These are phyloP conservation scores for Pinna nobilis DNA, from an alignment of 1,140 invertebrate genomes.

Conservation along the genomic window DNA sequence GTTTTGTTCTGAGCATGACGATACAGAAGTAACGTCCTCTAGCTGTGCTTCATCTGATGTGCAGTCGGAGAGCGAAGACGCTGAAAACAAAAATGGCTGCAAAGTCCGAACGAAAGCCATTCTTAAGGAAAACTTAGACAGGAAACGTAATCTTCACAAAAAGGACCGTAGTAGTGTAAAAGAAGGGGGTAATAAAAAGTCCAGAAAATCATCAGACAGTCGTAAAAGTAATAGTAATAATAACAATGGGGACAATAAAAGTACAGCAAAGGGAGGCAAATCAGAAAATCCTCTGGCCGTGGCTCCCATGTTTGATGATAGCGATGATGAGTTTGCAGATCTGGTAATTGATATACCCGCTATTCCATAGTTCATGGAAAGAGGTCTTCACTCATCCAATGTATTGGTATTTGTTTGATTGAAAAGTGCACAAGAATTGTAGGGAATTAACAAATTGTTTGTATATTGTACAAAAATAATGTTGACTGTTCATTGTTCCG, in stretches of 20 bases:
- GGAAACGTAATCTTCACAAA: slow-evolving; percentile 17
- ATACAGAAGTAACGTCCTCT: slow-evolving; percentile 31
- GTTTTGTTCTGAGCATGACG: slow-evolving; percentile 66
- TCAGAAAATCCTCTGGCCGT: slow-evolving; percentile 43
- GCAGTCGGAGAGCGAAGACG: slow-evolving; percentile 15
- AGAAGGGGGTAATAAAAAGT: neutral
- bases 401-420: no score
- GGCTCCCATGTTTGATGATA: slow-evolving; percentile 62
- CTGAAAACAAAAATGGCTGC: slow-evolving; percentile 14
- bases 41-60: slow-evolving; percentile 27
- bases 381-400: neutral
- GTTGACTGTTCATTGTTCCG: no score
- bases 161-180: slow-evolving; percentile 2
- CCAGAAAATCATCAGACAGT: slow-evolving; percentile 3
- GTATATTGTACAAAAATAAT: no score
- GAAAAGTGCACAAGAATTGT: no score
- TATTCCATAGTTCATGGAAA: slow-evolving; percentile 31
- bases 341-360: slow-evolving; percentile 65
- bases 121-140: slow-evolving; percentile 18
- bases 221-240: slow-evolving; percentile 16
- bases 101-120: slow-evolving; percentile 15
- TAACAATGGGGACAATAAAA: slow-evolving; percentile 35
- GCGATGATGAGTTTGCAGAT: slow-evolving; percentile 62
- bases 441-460: no score
- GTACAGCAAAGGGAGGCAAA: slow-evolving; percentile 14